Evolutionary conservation across 2,113 vertebrate species (phyloP).

Genomic region (Pithys albifrons): DNA sequence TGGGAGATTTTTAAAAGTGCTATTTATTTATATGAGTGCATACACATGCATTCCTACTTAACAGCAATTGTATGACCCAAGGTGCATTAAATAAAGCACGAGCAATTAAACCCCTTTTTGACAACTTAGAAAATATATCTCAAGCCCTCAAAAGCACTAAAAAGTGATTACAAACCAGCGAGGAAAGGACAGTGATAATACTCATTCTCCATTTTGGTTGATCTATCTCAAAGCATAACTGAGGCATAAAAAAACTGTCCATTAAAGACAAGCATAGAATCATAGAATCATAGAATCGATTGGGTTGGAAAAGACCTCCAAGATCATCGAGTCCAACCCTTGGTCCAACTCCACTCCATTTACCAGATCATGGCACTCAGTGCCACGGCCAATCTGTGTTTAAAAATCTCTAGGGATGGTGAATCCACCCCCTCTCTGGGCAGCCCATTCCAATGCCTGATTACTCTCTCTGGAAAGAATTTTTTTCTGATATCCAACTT

Average conservation of each 20-base stretch:
- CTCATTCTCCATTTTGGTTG: neutral
- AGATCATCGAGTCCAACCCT: too few relatives aligned
- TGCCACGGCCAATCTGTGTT: too few relatives aligned
- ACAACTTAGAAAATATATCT: neutral
- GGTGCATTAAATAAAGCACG: neutral
- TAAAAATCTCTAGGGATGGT: too few relatives aligned
- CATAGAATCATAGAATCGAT: too few relatives aligned
- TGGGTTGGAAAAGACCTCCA: too few relatives aligned
- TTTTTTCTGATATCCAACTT: too few relatives aligned
- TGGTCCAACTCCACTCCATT: too few relatives aligned
- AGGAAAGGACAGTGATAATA: neutral
- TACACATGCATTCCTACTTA: neutral
- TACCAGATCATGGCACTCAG: too few relatives aligned
- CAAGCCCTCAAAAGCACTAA: neutral
- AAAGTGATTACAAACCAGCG: neutral
- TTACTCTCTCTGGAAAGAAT: too few relatives aligned
- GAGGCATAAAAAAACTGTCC: neutral
- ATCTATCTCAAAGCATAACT: neutral
- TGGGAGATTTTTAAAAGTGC: neutral
- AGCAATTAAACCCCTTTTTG: neutral
- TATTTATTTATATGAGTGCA: neutral
- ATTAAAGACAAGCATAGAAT: too few relatives aligned
- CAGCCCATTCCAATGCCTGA: too few relatives aligned
- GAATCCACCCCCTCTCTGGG: too few relatives aligned
- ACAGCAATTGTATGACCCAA: neutral